Evolutionary conservation across 2,888 invertebrate genomes (phyloP).

Genomic region (Lepidochrysops patricia): DNA sequence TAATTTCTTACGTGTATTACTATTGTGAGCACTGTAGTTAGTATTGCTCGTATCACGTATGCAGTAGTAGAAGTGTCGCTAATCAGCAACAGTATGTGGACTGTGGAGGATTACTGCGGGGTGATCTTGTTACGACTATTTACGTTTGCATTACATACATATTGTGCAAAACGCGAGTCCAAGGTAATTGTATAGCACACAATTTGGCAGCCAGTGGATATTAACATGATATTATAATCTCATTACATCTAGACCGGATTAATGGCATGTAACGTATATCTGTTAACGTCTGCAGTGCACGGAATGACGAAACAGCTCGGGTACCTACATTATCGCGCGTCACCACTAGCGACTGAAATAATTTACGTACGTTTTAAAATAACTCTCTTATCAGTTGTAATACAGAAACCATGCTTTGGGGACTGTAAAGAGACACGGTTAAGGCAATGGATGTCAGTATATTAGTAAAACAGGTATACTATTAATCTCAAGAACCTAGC

Average conservation of each 20-base stretch:
- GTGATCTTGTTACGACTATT: background rate
- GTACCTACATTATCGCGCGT: background rate
- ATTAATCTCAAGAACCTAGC: background rate
- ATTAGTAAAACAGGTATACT: too few species aligned
- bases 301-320: background rate
- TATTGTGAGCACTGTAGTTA: background rate
- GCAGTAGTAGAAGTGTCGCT: background rate
- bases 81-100: background rate
- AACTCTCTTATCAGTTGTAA: too few species aligned
- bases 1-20: too few species aligned
- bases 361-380: background rate
- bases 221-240: conserved; percentile 2
- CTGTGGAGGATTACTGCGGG: background rate
- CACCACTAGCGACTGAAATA: background rate
- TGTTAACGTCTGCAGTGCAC: background rate
- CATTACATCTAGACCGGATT: conserved; percentile 2
- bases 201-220: conserved; percentile 3
- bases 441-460: too few species aligned
- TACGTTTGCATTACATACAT: background rate
- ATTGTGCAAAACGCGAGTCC: background rate
- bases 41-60: background rate
- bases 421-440: too few species aligned
- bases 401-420: too few species aligned
- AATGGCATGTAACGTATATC: background rate
- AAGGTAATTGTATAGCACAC: background rate